Base-by-base conservation (phyloP, 2,888 invertebrate genomes). In the Bombyx huttoni region DNA sequence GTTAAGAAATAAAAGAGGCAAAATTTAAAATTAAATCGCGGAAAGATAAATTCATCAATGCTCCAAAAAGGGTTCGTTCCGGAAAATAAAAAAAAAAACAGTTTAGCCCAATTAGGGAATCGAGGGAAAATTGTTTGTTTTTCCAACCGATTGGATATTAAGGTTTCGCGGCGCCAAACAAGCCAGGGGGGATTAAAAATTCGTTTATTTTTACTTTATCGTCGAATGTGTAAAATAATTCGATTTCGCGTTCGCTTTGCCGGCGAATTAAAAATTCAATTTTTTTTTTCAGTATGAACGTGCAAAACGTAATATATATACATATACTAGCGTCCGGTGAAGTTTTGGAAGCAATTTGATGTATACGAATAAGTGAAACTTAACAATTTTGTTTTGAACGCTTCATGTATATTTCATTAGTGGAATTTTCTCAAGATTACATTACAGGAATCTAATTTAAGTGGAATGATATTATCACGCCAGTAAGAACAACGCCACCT, bases 101-200 rank as follows among this genome's bases (percentile, higher is more conserved):
- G 59, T 67, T 64, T 60, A 56, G 57, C 62, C 67, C 69, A 73
- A 74, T 74, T 75, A 75, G 59, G 65, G 55, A 60, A 57, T 61
- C 58, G 59, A 47, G 52, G 8, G 40, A 40, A 24, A 40, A 54
- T 58, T 56, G 57, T 58, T 59, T 61, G 63, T 68, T 63, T 54
- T 58, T 52, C 52, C 47, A 34, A 40, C 53, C 51, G 54, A 63
- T 63, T 58, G 59, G 52, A 58, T 62, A 53, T 62, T 53, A 56
- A 56, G 54, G 54, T 54, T 56, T 12, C 40, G 40, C 40, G 40
- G 40, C 13, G 40, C 40, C 40, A 40, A 40, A 40, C 40, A 40
- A 40, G 40, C 40, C 12, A 40, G 40, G 40, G 24, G 40, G 40
- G 40, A 40, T 40, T 40, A 40, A 40, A 40, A 40, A 40, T 40